Conservation (phyloP, 1,140 invertebrate genomes). For the Drosophila sp. region DNA sequence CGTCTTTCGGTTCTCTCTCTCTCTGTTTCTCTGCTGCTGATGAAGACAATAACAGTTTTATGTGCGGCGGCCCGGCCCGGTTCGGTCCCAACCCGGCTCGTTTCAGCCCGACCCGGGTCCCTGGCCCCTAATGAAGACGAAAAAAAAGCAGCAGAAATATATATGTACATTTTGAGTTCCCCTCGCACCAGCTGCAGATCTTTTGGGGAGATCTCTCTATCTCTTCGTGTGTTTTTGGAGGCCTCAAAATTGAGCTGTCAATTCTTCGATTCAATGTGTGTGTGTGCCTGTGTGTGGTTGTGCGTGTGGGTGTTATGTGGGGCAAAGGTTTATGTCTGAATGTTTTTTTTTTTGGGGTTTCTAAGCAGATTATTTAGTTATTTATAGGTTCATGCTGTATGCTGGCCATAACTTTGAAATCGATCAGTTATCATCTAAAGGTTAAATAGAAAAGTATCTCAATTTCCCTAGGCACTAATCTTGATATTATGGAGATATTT, state of each 20-base stretch:
- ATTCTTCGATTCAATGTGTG: constrained; percentile 40
- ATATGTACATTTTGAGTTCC: constrained; percentile 37
- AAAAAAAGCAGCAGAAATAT: constrained; percentile 13
- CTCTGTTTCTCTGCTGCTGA: constrained; percentile 41
- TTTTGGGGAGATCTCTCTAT: constrained; percentile 33
- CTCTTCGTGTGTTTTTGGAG: constrained; percentile 30
- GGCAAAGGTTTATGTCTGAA: constrained; percentile 39
- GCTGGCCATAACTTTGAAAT: background rate
- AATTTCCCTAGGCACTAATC: background rate
- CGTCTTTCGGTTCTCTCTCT: constrained; percentile 35
- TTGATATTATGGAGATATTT: background rate
- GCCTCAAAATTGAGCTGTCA: constrained; percentile 76
- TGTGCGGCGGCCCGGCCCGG: constrained; percentile 49
- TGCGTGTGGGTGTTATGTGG: constrained; percentile 72
- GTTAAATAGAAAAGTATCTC: background rate
- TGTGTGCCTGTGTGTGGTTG: constrained; percentile 6
- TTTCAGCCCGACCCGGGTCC: constrained; percentile 12
- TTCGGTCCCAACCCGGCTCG: constrained; percentile 14
- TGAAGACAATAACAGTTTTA: constrained; percentile 81
- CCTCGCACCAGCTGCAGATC: constrained; percentile 49
- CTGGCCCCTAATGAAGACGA: constrained; percentile 52
- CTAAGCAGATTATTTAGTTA: constrained; percentile 27
- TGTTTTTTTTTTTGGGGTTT: background rate
- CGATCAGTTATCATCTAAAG: constrained; percentile 4
- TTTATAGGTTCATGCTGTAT: constrained; percentile 2